Base-by-base conservation (phyloP, 2,113 vertebrate genomes). In the Hypanus sabinus region DNA sequence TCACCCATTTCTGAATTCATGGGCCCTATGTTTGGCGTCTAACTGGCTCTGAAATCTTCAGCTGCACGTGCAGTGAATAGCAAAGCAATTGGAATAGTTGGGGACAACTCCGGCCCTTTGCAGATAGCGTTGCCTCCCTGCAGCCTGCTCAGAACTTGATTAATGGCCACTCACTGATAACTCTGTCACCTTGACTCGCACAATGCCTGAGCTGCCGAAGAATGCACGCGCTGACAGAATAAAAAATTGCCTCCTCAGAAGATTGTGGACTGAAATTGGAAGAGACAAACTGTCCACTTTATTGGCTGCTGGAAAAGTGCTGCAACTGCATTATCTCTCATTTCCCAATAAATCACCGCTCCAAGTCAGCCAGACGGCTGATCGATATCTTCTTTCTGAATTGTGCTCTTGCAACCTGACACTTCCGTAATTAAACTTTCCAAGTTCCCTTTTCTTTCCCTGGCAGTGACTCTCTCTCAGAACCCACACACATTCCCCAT, bases 221-320 rank as follows among this genome's bases (percentile, higher is more conserved):
- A 65, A 90, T 90, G n/a, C n/a, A n/a, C 95, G n/a, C 62, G 94
- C 1, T 96, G 96, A 95, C 94, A 96, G 95, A 95, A 96, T 96
- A 96, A 96, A 96, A 95, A 95, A 96, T 95, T 95, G 92, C 87
- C 76, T 95, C 95, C 96, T 87, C 11, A 60, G 30, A 60, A n/a
- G 55, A 60, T 11, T 27, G 12, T 30, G 27, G 83, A 6, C 85
- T 90, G 33, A 90, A 33, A 95, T 95, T 94, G 94, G 95, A 94
- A 95, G 96, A 96, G 94, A 92, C 85, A 96, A 95, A 95, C 96
- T 95, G 95, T 96, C 95, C 57, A 90, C 60, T 65, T 90, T 90
- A 65, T 65, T 65, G 33, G 60, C 94, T 94, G 94, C 95, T 94
- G 95, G 96, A 96, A 95, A 96, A 95, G n/a, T 93, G 7, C 73